A percentile compares a stretch with the other conserved stretches of the same genome.
Conservation (phyloP, 2,113 vertebrate genomes). For the Lagenorhynchus albirostris region DNA sequence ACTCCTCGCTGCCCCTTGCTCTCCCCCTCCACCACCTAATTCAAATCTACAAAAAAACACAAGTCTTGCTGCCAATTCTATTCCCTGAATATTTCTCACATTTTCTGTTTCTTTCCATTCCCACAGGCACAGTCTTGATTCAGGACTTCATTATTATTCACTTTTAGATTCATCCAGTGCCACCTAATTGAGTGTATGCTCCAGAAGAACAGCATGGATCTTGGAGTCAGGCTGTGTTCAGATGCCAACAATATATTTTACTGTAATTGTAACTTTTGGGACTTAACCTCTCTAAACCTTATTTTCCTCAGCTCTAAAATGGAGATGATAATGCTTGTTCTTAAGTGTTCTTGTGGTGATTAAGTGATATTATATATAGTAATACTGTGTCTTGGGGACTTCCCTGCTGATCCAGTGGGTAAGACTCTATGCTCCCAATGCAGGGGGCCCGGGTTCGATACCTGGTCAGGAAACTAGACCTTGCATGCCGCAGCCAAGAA, state of each 20-base stretch:
- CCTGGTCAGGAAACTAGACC: too few species aligned
- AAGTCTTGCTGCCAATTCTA: neutral
- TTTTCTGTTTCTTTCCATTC: neutral
- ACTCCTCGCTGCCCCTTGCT: neutral
- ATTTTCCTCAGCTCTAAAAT: conserved; percentile 38
- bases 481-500: too few species aligned
- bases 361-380: neutral
- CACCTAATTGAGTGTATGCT: neutral
- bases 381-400: neutral
- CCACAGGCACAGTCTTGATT: neutral
- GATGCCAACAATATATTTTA: neutral
- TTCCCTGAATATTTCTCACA: neutral
- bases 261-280: neutral
- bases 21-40: neutral
- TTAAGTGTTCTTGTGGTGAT: neutral
- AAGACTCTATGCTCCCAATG: too few species aligned
- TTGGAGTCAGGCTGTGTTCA: neutral
- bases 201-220: neutral
- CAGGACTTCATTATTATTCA: neutral
- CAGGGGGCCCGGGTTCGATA: too few species aligned
- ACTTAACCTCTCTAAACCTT: conserved; percentile 3
- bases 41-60: neutral
- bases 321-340: neutral
- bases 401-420: too few species aligned
- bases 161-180: neutral